These are phyloP conservation scores for Zele albiditarsus DNA, from an alignment of 2,888 invertebrate species.

Conservation along the genomic window DNA sequence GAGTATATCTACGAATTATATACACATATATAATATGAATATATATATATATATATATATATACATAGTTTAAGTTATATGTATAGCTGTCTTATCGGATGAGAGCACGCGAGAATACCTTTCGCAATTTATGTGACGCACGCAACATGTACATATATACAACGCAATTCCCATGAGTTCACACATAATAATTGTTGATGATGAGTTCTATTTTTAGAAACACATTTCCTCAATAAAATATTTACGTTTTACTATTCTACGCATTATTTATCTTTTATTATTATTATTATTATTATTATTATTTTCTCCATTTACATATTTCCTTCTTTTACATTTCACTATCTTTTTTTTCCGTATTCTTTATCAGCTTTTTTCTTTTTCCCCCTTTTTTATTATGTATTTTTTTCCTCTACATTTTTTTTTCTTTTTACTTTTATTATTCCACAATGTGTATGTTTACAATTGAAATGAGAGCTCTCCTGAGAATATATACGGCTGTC, in stretches of 20 bases:
- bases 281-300: neutral
- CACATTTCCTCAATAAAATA: conserved; percentile 4
- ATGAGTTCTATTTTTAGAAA: conserved; percentile 5
- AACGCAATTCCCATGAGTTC: conserved; percentile 13
- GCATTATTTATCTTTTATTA: neutral
- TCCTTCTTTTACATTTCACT: neutral
- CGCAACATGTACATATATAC: neutral
- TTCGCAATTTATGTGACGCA: conserved; percentile 11
- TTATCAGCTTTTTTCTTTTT: neutral
- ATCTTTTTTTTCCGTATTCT: neutral
- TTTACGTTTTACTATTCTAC: neutral
- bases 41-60: neutral
- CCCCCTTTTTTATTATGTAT: neutral
- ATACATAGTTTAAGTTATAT: neutral
- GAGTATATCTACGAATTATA: conserved; percentile 18
- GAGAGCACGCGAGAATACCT: conserved; percentile 18
- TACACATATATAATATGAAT: neutral
- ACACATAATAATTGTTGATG: conserved; percentile 13
- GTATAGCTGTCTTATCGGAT: conserved; percentile 11
- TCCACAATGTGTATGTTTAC: conserved; percentile 5
- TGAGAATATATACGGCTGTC: neutral
- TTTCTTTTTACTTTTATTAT: neutral
- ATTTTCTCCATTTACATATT: neutral
- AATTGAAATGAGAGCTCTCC: conserved; percentile 19
- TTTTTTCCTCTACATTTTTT: neutral